Conservation (phyloP, 2,888 invertebrate genomes). For the Troides oblongomaculatus region DNA sequence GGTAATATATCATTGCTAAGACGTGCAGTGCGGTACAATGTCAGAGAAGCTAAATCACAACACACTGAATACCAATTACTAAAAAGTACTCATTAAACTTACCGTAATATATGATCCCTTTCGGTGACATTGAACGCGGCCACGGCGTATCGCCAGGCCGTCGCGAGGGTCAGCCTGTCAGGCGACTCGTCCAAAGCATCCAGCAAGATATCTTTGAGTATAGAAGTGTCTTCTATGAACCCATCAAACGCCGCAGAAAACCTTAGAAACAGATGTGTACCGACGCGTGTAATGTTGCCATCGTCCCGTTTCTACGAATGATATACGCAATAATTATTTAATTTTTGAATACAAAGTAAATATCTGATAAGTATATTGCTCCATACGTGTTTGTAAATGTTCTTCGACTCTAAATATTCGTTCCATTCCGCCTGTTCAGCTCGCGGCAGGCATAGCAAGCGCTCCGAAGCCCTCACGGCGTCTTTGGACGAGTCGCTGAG, state of each 20-base stretch:
- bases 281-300: conserved; percentile 52
- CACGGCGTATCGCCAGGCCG: conserved; percentile 52
- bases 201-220: conserved; percentile 44
- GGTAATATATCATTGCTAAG: too few species aligned
- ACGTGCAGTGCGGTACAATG: too few species aligned
- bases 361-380: background rate
- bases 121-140: conserved; percentile 46
- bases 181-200: conserved; percentile 41
- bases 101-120: conserved; percentile 51
- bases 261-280: conserved; percentile 60
- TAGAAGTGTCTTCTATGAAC: conserved; percentile 50
- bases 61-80: background rate
- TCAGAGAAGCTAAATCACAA: too few species aligned
- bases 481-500: conserved; percentile 47
- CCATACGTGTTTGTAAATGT: conserved; percentile 53
- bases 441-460: conserved; percentile 63
- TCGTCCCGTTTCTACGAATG: conserved; percentile 44
- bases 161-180: conserved; percentile 39
- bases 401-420: conserved; percentile 46
- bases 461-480: conserved; percentile 68
- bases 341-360: too few species aligned
- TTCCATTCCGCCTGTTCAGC: conserved; percentile 70
- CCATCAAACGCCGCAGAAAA: conserved; percentile 58
- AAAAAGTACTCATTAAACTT: background rate
- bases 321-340: too few species aligned